Base-by-base conservation (phyloP, 2,113 vertebrate genomes). In the Natator depressus region DNA sequence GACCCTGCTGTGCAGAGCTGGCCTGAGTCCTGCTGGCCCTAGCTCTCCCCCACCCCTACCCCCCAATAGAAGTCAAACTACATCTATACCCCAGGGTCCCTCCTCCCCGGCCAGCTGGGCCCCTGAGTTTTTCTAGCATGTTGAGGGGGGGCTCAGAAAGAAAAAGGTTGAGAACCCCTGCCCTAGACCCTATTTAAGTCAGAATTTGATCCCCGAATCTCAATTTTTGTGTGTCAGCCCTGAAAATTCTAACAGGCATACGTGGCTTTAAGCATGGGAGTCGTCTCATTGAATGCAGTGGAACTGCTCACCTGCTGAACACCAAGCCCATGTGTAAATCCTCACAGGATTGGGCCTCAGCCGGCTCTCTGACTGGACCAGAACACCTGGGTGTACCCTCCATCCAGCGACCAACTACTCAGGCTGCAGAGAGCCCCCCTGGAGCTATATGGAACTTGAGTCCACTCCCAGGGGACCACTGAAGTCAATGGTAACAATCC, bases 281-380 rank as follows among this genome's bases (percentile, higher is more conserved):
- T 42, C 3, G 69, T 24, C 38, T 75, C 22, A 46, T 6, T 46
- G 72, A 25, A 76, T 46, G 38, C 42, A 76, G 38, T 46, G 38
- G 38, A 25, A 4, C 55, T 5, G 4, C 4, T 35, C 75, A 46
- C 55, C 31, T 0, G 31, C n/a, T 10, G 47, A 81, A 79, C 35
- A 9, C 57, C 47, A 53, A 42, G 42, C 4, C 14, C 20, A 24
- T 35, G 35, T 47, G 53, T n/a, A 53, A 29, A 27, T 2, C 29
- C 22, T 59, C 6, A 1, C 2, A 35, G 55, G 49, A 38, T 1
- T 29, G 53, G 17, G 57, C 35, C 72, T 75, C 80, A 31, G 22
- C 29, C 46, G 22, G 59, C 85, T n/a, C 38, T 31, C 38, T 42
- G 5, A 2, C 29, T 46, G 24, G 72, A 47, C 10, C 65, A 69